Evolutionary conservation across 1,140 invertebrate genomes (phyloP).

Genomic region (Drosophila quadrilineata): DNA sequence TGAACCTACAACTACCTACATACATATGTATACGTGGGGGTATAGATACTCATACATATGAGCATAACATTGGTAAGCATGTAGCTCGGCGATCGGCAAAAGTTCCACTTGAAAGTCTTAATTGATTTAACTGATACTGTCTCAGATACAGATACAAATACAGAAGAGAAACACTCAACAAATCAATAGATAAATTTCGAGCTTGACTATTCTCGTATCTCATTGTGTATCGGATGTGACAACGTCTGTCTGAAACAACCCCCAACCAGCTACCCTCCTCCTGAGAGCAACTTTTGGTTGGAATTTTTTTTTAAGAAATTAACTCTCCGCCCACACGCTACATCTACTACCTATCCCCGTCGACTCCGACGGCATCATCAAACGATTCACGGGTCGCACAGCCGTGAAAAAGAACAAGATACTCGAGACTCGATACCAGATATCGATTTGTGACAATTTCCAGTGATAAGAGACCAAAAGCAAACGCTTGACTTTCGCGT

Average conservation of each 20-base stretch:
- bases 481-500: constrained; percentile 21
- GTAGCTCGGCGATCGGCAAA: constrained; percentile 59
- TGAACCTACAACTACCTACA: too few relatives aligned
- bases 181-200: constrained; percentile 75
- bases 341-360: constrained; percentile 12
- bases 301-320: background rate
- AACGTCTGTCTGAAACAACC: constrained; percentile 40
- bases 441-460: constrained; percentile 51
- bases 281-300: background rate
- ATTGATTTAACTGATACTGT: constrained; percentile 77
- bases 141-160: constrained; percentile 12
- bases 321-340: background rate
- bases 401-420: constrained; percentile 8
- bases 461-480: constrained; percentile 48
- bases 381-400: constrained; percentile 21
- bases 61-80: constrained; percentile 56
- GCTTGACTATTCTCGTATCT: constrained; percentile 30
- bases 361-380: constrained; percentile 52
- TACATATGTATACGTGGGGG: too few relatives aligned
- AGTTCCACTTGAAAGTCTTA: constrained; percentile 76
- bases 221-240: constrained; percentile 61
- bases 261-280: background rate
- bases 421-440: constrained; percentile 1
- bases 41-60: constrained; percentile 22
- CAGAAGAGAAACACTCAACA: constrained; percentile 40